Conservation (phyloP, 2,797 vertebrate species). For the Spinus olivaceus region DNA sequence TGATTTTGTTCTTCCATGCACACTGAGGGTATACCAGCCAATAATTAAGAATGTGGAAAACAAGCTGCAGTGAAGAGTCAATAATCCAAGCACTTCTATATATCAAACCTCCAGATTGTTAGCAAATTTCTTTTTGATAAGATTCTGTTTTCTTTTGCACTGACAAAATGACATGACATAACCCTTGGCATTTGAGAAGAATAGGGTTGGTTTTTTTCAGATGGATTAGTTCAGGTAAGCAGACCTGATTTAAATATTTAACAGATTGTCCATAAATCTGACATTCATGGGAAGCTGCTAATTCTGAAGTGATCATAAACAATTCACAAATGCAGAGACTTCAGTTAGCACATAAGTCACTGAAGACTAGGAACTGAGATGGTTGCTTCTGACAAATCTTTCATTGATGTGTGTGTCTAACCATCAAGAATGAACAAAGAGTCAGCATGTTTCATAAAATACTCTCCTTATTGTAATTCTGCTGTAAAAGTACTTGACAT, state of each 20-base stretch:
- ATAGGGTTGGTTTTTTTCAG: neutral
- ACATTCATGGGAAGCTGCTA: conserved; percentile 34
- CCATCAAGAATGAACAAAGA: conserved; percentile 40
- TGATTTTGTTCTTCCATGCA: neutral
- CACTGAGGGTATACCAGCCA: neutral
- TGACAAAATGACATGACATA: conserved; percentile 10
- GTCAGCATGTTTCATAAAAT: conserved; percentile 8
- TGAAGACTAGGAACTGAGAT: neutral
- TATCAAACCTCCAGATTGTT: neutral
- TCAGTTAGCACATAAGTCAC: neutral
- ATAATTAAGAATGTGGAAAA: conserved; percentile 8
- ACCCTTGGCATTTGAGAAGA: conserved; percentile 44
- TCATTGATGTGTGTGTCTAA: conserved; percentile 24
- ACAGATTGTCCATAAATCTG: conserved; percentile 59
- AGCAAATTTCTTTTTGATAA: conserved; percentile 49
- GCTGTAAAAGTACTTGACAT: conserved; percentile 21
- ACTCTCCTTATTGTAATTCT: conserved; percentile 12
- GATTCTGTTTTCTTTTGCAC: neutral
- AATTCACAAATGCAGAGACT: conserved; percentile 1
- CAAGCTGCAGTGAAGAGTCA: neutral
- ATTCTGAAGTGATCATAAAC: conserved; percentile 43
- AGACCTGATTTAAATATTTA: conserved; percentile 58
- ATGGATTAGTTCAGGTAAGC: conserved; percentile 54
- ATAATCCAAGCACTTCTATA: neutral
- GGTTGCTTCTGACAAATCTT: conserved; percentile 45